These are phyloP conservation scores for Dryobates pubescens DNA, from an alignment of 2,797 vertebrate genomes.

Conservation along the genomic window DNA sequence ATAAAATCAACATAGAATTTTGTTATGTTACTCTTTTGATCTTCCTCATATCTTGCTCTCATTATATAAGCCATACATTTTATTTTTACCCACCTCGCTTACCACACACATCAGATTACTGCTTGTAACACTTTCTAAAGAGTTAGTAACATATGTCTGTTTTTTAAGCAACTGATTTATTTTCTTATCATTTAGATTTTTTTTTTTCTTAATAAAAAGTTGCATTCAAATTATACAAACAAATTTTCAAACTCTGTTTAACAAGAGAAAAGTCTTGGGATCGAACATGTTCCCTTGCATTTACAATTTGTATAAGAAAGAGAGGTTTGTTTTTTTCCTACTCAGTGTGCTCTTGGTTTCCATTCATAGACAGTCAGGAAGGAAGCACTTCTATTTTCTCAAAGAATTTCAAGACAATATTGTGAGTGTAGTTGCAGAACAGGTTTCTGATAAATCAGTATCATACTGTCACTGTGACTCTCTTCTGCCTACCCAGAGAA, in stretches of 20 bases:
- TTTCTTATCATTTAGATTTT: not conserved
- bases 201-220: not conserved
- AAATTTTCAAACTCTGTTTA: accelerated
- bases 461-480: not conserved
- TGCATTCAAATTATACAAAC: not conserved
- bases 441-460: not conserved
- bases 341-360: not conserved
- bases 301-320: not conserved
- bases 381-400: not conserved
- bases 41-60: not conserved
- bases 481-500: not conserved
- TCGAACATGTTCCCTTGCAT: not conserved
- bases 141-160: not conserved
- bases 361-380: not conserved
- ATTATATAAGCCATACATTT: accelerated
- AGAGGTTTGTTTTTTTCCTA: not conserved
- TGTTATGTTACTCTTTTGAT: not conserved
- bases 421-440: not conserved
- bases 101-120: not conserved
- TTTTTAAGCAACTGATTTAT: not conserved
- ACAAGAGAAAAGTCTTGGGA: not conserved
- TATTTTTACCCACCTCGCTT: not conserved
- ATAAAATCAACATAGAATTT: not conserved
- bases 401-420: not conserved
- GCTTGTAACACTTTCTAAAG: not conserved